Base-by-base conservation (phyloP, 2,797 vertebrate species). In the Phataginus tetradactyla region DNA sequence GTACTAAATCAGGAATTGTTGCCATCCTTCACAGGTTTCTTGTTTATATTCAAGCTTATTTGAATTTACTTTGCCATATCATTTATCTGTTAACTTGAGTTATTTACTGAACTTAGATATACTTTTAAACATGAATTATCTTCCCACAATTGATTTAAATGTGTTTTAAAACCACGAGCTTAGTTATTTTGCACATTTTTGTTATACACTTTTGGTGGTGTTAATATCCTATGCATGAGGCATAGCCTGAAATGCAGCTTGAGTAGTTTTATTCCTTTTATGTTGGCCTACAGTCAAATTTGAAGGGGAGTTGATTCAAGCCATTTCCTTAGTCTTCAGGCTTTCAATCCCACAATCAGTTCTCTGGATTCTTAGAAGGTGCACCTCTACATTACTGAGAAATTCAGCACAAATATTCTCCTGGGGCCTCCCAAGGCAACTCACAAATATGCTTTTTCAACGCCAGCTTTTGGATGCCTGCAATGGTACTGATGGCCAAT, bases 61-160 rank as follows among this genome's bases (percentile, higher is more conserved):
- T 72, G 34, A 96, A 75, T 92, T 69, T 11, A 85, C 27, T 90
- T 87, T 37, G 55, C 61, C 84, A 69, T 34, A 79, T 80, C 88
- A 79, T 86, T 89, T 92, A 34, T 78, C 29, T 45, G 21, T 84
- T 39, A 83, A 23, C 29, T 45, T 37, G 74, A 89, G 21, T 84
- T 39, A 83, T 84, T 92, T 88, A 23, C 23, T 94, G n/a, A 90
- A 79, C 3, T 84, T 83, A 75, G 32, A 74, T 92, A 64, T 51
- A 92, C 4, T 5, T 15, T 78, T 86, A 86, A 90, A 59, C 21
- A 42, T 63, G 64, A 34, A 63, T 37, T 66, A 17, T 59, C 66
- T 75, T 91, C 27, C 61, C 11, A 53, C 72, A 66, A 68, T 51
- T 81, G 29, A 57, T 91, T 29, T 45, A 87, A 74, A 68, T 68